phyloP scores from a whole-genome alignment of 2,113 vertebrate genomes.

The Lophius piscatorius region DNA sequence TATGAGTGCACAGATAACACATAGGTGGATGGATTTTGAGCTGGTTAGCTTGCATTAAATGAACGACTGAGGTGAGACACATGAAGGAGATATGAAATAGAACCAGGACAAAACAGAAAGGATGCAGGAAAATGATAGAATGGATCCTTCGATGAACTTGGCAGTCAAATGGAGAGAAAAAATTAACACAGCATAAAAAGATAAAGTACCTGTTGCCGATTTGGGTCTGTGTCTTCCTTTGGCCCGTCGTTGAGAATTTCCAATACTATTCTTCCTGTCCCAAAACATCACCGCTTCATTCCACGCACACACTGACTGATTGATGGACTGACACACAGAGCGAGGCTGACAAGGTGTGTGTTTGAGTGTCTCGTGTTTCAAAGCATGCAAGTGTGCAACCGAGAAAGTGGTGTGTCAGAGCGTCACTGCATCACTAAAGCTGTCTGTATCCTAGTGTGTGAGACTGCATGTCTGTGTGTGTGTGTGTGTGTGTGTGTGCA shows the following conservation, averaged over 20 bases:
- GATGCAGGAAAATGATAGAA: background rate
- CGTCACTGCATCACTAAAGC: constrained; percentile 54
- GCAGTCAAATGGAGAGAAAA: background rate
- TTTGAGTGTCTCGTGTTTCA: constrained; percentile 16
- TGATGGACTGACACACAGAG: constrained; percentile 38
- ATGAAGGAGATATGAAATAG: too few relatives aligned
- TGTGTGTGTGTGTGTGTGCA: too few relatives aligned
- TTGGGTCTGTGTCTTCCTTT: constrained; percentile 83
- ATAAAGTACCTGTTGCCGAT: constrained; percentile 80
- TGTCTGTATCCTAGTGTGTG: constrained; percentile 35
- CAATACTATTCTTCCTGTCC: constrained; percentile 82
- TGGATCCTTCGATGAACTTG: too few relatives aligned
- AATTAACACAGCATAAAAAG: background rate
- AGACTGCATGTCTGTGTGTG: constrained; percentile 32
- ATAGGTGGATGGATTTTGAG: too few relatives aligned
- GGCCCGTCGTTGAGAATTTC: constrained; percentile 81
- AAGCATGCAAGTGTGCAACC: constrained; percentile 34
- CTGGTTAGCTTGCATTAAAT: too few relatives aligned
- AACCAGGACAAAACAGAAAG: too few relatives aligned
- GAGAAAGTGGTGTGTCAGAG: constrained; percentile 28
- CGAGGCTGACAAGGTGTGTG: constrained; percentile 2
- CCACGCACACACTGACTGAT: constrained; percentile 66
- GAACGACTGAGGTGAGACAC: too few relatives aligned
- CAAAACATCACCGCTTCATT: constrained; percentile 84
- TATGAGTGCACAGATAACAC: too few relatives aligned